Percentiles rank a stretch among this genome's conserved stretches.
Evolutionary conservation across 1,140 invertebrate genomes (phyloP).

Genomic region (Penaeus chinensis): DNA sequence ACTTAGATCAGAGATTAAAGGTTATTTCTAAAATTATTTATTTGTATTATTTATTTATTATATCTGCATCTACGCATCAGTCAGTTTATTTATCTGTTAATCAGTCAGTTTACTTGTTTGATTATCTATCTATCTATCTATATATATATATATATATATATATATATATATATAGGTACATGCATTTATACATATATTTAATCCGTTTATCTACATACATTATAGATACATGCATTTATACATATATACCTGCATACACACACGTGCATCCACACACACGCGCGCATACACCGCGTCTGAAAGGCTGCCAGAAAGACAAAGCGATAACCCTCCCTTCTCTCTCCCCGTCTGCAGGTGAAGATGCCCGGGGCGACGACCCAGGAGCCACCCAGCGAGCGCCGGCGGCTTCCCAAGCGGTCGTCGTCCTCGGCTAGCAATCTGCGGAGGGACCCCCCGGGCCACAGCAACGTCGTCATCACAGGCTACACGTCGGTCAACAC

Average conservation of each 20-base stretch:
- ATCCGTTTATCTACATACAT: not conserved
- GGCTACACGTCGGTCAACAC: constrained; percentile 15
- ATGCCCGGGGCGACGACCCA: not conserved
- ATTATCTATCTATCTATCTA: not conserved
- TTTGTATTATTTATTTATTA: not conserved
- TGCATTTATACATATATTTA: not conserved
- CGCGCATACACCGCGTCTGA: no score
- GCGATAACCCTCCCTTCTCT: no score
- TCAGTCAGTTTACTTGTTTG: not conserved
- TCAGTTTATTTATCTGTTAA: not conserved
- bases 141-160: not conserved
- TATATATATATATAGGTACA: not conserved
- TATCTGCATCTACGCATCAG: not conserved
- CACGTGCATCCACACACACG: not conserved
- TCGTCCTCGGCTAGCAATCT: not conserved
- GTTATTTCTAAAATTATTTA: no score
- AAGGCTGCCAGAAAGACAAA: no score
- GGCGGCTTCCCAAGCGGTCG: not conserved
- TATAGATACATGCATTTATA: not conserved
- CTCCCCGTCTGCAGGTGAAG: not conserved
- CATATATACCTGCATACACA: not conserved
- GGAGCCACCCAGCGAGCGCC: not conserved
- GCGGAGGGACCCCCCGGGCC: not conserved
- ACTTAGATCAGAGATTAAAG: no score
- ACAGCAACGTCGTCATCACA: constrained; percentile 1